Percentiles rank a stretch among this genome's conserved stretches.
Conservation (phyloP, 2,888 invertebrate species). For the Ornithoptera priamus region DNA sequence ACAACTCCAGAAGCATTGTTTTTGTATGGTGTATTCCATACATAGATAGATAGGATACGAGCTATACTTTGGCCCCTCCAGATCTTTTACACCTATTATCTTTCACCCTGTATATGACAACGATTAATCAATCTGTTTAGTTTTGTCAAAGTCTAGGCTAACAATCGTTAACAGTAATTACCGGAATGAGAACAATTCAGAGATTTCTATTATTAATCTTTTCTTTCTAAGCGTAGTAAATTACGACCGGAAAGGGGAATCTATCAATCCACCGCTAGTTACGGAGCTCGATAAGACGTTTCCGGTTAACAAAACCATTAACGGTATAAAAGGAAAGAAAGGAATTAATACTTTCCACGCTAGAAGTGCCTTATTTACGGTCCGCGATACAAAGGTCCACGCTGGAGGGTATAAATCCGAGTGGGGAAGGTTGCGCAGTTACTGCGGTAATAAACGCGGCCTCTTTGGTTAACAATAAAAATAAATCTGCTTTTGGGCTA, state of each 20-base stretch:
- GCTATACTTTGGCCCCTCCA: too few relatives aligned
- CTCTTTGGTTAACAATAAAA: constrained; percentile 54
- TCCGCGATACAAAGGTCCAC: constrained; percentile 36
- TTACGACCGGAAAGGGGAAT: background rate
- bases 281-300: constrained; percentile 5
- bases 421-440: constrained; percentile 34
- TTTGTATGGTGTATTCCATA: too few relatives aligned
- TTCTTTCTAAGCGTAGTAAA: constrained; percentile 2
- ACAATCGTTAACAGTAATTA: too few relatives aligned
- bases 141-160: too few relatives aligned
- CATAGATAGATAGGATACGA: too few relatives aligned
- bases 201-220: too few relatives aligned
- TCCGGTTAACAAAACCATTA: constrained; percentile 27
- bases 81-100: too few relatives aligned
- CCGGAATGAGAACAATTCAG: too few relatives aligned
- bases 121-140: too few relatives aligned
- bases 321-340: constrained; percentile 19
- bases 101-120: too few relatives aligned
- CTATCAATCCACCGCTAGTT: constrained; percentile 17
- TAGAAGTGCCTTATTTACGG: constrained; percentile 29
- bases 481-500: constrained; percentile 48
- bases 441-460: constrained; percentile 49
- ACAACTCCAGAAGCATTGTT: too few relatives aligned
- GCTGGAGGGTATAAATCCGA: constrained; percentile 45
- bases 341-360: constrained; percentile 25